Evolutionary conservation across 2,113 vertebrate species (phyloP).

Genomic region (Xenus cinereus): DNA sequence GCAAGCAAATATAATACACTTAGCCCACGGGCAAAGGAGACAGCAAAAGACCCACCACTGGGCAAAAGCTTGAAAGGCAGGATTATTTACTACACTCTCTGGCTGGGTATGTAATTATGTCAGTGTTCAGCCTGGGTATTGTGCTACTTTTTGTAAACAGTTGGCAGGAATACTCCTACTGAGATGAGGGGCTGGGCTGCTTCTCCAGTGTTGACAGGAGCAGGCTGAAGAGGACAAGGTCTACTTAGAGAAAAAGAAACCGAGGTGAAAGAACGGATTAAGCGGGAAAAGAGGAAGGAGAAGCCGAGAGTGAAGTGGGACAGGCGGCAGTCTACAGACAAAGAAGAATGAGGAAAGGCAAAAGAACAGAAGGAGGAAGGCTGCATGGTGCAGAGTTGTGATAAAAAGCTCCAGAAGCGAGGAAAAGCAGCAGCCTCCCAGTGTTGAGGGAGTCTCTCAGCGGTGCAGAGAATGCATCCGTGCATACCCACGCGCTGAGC

Average conservation of each 20-base stretch:
- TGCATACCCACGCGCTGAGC: rapidly evolving
- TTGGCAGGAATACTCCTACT: slow-evolving; percentile 52
- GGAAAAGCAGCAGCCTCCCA: not conserved
- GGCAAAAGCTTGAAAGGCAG: slow-evolving; percentile 58
- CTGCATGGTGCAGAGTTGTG: not conserved
- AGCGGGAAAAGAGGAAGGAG: not conserved
- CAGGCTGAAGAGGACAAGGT: slow-evolving; percentile 12
- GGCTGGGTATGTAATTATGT: slow-evolving; percentile 56
- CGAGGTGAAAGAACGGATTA: not conserved
- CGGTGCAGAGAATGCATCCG: not conserved
- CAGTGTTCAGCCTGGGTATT: slow-evolving; percentile 53
- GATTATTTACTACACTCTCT: slow-evolving; percentile 61
- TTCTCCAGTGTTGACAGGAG: not conserved
- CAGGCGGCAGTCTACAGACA: not conserved
- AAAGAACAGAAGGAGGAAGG: not conserved
- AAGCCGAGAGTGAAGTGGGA: not conserved
- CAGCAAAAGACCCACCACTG: slow-evolving; percentile 35
- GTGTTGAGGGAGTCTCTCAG: not conserved
- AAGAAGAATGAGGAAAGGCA: not conserved
- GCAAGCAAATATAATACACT: slow-evolving; percentile 34
- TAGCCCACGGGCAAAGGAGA: slow-evolving; percentile 37
- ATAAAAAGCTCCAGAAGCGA: not conserved
- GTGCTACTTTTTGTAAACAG: slow-evolving; percentile 65
- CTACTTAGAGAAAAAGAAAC: not conserved
- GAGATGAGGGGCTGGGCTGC: slow-evolving; percentile 11